Conservation (phyloP, 2,888 invertebrate genomes). For the Arctia plantaginis region DNA sequence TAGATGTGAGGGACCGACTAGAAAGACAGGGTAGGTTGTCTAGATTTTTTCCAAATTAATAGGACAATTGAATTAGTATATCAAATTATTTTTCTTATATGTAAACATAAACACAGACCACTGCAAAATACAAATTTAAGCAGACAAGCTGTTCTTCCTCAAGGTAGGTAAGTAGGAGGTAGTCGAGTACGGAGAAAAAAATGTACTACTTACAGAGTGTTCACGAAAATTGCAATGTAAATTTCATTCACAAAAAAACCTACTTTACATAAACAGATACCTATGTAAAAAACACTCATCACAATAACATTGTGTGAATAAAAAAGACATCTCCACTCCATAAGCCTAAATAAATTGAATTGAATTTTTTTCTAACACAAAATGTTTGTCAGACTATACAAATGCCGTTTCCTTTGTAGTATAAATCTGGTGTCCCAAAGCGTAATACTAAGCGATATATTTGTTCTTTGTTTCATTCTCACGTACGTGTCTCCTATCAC, state of each 20-base stretch:
- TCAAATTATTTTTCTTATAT: too few relatives aligned
- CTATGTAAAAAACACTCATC: slow-evolving; percentile 10
- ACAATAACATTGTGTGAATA: slow-evolving; percentile 20
- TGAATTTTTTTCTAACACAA: slow-evolving; percentile 31
- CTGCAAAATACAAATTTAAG: too few relatives aligned
- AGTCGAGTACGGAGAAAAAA: not conserved
- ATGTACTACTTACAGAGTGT: not conserved
- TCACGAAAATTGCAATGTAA: not conserved
- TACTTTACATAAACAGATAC: not conserved
- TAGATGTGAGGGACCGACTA: too few relatives aligned
- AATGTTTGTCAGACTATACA: slow-evolving; percentile 35
- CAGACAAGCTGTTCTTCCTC: not conserved
- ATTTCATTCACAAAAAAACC: not conserved
- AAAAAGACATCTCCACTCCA: slow-evolving; percentile 19
- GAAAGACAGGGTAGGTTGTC: too few relatives aligned
- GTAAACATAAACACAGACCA: too few relatives aligned
- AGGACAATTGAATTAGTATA: too few relatives aligned
- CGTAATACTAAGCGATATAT: not conserved
- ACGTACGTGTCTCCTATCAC: too few relatives aligned
- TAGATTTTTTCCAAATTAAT: too few relatives aligned
- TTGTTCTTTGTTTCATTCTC: not conserved
- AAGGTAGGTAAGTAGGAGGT: too few relatives aligned
- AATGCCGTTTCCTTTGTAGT: slow-evolving; percentile 19
- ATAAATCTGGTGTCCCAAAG: slow-evolving; percentile 14
- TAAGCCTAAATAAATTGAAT: slow-evolving; percentile 35